Conservation (phyloP, 2,888 invertebrate species). For the Eupithecia subumbrata region DNA sequence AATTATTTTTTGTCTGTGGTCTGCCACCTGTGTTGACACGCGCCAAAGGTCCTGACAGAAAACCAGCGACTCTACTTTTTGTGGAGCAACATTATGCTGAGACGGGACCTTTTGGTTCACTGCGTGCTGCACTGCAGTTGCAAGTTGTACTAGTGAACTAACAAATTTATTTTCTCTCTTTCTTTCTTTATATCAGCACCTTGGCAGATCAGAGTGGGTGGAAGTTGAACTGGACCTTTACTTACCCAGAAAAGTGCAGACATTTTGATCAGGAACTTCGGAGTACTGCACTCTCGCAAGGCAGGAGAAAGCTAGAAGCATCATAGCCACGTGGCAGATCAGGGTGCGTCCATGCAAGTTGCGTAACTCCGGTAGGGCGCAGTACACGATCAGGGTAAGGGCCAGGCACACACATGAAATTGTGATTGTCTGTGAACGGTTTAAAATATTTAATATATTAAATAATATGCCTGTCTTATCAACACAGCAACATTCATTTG, state of each 20-base stretch:
- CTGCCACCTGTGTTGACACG: too few relatives aligned
- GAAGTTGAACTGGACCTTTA: not conserved
- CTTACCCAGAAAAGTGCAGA: conserved; percentile 82
- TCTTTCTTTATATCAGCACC: too few relatives aligned
- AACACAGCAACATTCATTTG: not conserved
- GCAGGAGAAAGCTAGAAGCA: conserved; percentile 86
- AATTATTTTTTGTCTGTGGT: too few relatives aligned
- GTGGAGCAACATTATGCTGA: too few relatives aligned
- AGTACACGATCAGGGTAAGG: conserved; percentile 87
- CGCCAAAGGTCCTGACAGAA: too few relatives aligned
- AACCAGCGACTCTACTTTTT: too few relatives aligned
- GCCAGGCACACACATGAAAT: conserved; percentile 87
- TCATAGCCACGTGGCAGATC: conserved; percentile 87
- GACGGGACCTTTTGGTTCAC: too few relatives aligned
- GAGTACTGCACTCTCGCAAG: conserved; percentile 83
- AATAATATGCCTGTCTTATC: not conserved
- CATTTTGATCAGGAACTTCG: conserved; percentile 60
- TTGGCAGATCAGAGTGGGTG: not conserved
- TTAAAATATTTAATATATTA: not conserved
- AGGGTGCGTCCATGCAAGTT: conserved; percentile 90
- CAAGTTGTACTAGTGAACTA: too few relatives aligned
- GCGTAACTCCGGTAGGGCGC: conserved; percentile 85
- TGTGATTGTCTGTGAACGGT: conserved; percentile 67
- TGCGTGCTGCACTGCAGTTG: too few relatives aligned
- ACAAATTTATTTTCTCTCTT: too few relatives aligned